Conservation (phyloP, 23 tunicate species). For the Corella eumyota region DNA sequence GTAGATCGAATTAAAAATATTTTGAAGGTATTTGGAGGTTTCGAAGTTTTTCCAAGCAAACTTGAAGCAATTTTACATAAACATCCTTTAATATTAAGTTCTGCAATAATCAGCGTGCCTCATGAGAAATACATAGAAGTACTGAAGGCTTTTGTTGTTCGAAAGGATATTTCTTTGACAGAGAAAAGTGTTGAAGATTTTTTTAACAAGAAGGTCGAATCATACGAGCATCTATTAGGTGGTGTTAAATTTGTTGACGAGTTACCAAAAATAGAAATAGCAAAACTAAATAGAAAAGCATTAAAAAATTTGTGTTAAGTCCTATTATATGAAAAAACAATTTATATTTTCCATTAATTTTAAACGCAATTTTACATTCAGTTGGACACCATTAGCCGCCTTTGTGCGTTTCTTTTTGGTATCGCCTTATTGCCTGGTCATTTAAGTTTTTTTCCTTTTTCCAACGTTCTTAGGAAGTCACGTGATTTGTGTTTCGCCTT, state of each 20-base stretch:
- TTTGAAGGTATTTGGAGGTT: slow-evolving; percentile 3
- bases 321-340: no score
- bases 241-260: slow-evolving; percentile 2
- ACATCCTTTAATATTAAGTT: slow-evolving; percentile 1
- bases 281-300: no score
- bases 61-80: slow-evolving; percentile 1
- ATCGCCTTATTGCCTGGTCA: no score
- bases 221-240: slow-evolving; percentile 6
- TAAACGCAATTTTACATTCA: no score
- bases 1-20: slow-evolving; percentile 41
- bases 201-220: neutral
- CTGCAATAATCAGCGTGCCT: neutral
- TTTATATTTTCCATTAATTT: no score
- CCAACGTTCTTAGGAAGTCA: no score
- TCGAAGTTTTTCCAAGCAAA: slow-evolving; percentile 4
- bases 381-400: no score
- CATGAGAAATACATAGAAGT: slow-evolving; percentile 1
- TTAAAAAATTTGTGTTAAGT: no score
- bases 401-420: no score
- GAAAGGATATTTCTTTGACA: neutral
- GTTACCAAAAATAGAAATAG: neutral
- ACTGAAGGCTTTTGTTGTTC: slow-evolving; percentile 2
- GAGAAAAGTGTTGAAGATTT: neutral
- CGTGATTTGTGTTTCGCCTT: no score
- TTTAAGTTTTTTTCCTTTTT: no score